Conservation (phyloP, 64 coral and sea anemone genomes). For the Trachythela sp. region DNA sequence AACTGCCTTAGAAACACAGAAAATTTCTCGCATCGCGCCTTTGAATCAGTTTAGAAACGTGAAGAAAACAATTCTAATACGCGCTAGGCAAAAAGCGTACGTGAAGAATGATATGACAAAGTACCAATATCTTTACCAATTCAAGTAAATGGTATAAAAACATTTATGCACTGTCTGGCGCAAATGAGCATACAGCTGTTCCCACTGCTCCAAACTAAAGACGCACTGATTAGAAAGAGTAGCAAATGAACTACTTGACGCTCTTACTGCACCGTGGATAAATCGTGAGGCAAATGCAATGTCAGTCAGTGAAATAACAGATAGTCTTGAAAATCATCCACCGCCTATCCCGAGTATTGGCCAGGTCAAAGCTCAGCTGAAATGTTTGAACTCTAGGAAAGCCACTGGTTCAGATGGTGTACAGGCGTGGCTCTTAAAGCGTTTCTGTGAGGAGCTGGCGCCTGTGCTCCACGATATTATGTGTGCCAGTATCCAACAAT, state of each 20-base stretch:
- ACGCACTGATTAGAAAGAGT: not conserved
- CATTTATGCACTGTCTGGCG: conserved; percentile 36
- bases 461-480: not conserved
- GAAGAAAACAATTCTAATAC: too few species aligned
- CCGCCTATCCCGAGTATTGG: conserved; percentile 5
- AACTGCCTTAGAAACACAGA: too few species aligned
- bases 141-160: too few species aligned
- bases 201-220: conserved; percentile 25
- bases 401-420: not conserved
- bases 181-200: not conserved
- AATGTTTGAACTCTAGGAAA: not conserved
- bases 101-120: too few species aligned
- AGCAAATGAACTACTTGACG: conserved; percentile 11
- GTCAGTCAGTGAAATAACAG: conserved; percentile 17
- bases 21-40: too few species aligned
- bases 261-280: conserved; percentile 19
- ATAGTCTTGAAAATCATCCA: not conserved
- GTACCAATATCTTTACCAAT: too few species aligned
- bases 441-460: not conserved
- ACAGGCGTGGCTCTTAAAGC: not conserved
- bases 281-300: conserved; percentile 31
- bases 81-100: too few species aligned
- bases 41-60: not conserved
- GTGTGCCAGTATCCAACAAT: not conserved
- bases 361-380: not conserved